Percentiles rank a stretch among this genome's conserved stretches.
Evolutionary conservation across 2,888 invertebrate species (phyloP).

Genomic region (Laspeyria flexula): DNA sequence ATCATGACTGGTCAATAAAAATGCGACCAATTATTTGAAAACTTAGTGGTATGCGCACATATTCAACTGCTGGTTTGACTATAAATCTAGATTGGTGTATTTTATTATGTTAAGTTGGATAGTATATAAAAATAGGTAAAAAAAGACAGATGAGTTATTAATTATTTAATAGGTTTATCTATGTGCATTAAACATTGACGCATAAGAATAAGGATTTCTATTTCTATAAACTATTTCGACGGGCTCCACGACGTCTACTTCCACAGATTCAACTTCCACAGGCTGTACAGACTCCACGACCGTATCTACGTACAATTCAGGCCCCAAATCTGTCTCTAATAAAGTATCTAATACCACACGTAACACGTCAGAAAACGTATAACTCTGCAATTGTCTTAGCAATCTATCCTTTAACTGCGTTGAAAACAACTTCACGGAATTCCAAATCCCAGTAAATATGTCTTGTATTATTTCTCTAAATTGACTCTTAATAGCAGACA

Average conservation of each 20-base stretch:
- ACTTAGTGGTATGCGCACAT: no score
- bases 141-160: no score
- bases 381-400: slow-evolving; percentile 55
- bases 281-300: slow-evolving; percentile 10
- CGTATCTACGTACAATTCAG: slow-evolving; percentile 28
- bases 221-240: slow-evolving; percentile 6
- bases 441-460: slow-evolving; percentile 45
- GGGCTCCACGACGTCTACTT: neutral
- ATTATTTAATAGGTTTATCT: no score
- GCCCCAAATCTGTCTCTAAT: slow-evolving; percentile 40
- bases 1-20: no score
- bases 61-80: no score
- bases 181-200: neutral
- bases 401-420: slow-evolving; percentile 56
- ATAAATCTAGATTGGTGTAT: no score
- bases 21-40: no score
- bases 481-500: slow-evolving; percentile 54
- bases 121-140: no score
- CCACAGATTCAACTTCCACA: neutral
- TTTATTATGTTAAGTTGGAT: no score
- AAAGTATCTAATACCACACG: slow-evolving; percentile 55
- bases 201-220: slow-evolving; percentile 7
- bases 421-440: slow-evolving; percentile 45
- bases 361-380: slow-evolving; percentile 59
- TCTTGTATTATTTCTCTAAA: slow-evolving; percentile 58